Base-by-base conservation (phyloP, 2,797 vertebrate species). In the Sorex maritimensis region DNA sequence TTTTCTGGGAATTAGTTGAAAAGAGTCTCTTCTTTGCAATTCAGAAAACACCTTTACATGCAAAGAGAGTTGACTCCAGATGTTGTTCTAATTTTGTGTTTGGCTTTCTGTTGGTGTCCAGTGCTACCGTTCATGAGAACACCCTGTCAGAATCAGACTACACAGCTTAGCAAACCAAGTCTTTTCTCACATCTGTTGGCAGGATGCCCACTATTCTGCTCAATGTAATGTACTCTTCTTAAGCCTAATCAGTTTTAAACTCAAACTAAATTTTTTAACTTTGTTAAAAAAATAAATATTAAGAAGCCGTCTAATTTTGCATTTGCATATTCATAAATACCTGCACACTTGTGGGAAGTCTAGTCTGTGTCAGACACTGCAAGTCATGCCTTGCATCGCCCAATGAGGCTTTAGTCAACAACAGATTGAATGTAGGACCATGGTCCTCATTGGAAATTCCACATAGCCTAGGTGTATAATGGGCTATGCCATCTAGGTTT, bases 1-100 rank as follows among this genome's bases (percentile, higher is more conserved):
- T 86, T 52, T 88, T 80, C 77, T 78, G 38, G 72, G 0, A 10
- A 75, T 80, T 63, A 46, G 41, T 15, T 75, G 58, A 68, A 91
- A 77, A 72, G n/a, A 72, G 21, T 1, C 10, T 65, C 21, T 49
- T 65, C 23, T 58, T 49, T 55, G 2, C 34, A 10, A 90, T 61
- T 44, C 38, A 88, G 67, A 85, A 85, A 85, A 85, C 61, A 8
- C 23, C 69, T 72, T 86, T 15, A 2, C 2, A 6, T 78, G 88
- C n/a, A 46, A 34, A 85, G 28, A 78, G 11, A 81, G 44, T 38
- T 58, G 28, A 14, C 30, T 67, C 30, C 49, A 63, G 34, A 49
- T 8, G 90, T 68, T 49, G 9, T 41, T 41, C 46, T 6, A 23
- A 12, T 84, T 55, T 49, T 52, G 49, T 23, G 30, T 77, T 78